These are phyloP conservation scores for Mylabris phalerata DNA, from an alignment of 1,140 invertebrate genomes.

Conservation along the genomic window DNA sequence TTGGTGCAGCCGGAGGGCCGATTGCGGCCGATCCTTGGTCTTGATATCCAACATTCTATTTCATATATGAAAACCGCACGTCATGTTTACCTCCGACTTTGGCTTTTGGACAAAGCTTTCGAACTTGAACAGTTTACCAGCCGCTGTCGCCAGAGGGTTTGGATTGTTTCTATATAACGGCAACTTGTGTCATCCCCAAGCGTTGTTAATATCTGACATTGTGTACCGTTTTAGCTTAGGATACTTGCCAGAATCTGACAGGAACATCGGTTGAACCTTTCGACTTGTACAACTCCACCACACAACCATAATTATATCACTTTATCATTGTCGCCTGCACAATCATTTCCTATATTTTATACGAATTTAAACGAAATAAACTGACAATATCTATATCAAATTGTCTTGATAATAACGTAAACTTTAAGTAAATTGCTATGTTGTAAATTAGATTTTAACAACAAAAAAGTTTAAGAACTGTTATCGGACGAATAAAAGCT, in stretches of 20 bases:
- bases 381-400: too few relatives aligned
- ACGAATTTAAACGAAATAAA: too few relatives aligned
- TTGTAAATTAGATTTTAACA: background rate
- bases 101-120: slow-evolving; percentile 25
- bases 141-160: slow-evolving; percentile 17
- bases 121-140: slow-evolving; percentile 17
- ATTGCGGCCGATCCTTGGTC: too few relatives aligned
- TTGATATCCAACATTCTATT: too few relatives aligned
- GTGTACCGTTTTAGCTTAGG: slow-evolving; percentile 1
- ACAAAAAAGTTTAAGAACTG: background rate
- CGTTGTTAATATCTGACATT: slow-evolving; percentile 17
- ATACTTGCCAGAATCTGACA: slow-evolving; percentile 10
- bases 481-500: background rate
- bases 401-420: background rate
- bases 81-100: slow-evolving; percentile 20
- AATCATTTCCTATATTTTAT: too few relatives aligned
- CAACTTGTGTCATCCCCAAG: slow-evolving; percentile 23
- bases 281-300: too few relatives aligned
- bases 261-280: background rate
- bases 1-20: too few relatives aligned
- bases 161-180: slow-evolving; percentile 7
- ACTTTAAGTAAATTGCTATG: too few relatives aligned
- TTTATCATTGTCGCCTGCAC: too few relatives aligned
- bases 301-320: too few relatives aligned
- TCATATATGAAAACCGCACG: slow-evolving; percentile 22